Evolutionary conservation across 1,140 invertebrate species (phyloP).

Genomic region (Sarcophaga bullata): DNA sequence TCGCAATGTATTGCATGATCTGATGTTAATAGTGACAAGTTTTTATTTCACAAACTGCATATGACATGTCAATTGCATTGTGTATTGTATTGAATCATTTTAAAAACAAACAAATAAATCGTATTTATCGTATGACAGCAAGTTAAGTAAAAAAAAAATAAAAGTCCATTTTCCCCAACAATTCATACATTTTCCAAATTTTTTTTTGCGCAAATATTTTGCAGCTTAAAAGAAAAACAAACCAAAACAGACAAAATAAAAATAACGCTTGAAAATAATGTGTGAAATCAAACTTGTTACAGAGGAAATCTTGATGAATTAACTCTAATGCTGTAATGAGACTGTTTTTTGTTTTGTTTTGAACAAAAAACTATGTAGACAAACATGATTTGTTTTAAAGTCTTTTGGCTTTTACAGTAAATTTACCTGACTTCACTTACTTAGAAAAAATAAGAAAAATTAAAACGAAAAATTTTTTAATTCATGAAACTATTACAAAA

Average conservation of each 20-base stretch:
- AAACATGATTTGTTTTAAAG: constrained; percentile 1
- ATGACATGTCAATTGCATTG: background rate
- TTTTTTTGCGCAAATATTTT: no score
- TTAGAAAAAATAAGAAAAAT: no score
- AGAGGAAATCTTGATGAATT: constrained; percentile 24
- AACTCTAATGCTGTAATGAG: background rate
- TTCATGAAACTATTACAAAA: background rate
- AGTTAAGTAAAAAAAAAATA: background rate
- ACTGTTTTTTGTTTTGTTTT: no score
- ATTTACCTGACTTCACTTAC: background rate
- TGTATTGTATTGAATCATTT: background rate
- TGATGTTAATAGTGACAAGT: no score
- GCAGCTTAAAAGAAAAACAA: no score
- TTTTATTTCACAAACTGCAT: background rate
- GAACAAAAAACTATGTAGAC: background rate
- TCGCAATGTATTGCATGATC: no score
- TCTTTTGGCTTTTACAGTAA: background rate
- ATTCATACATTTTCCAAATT: background rate
- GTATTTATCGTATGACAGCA: background rate
- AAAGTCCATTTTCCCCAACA: background rate
- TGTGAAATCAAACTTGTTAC: constrained; percentile 17
- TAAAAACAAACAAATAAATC: no score
- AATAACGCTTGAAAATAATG: background rate
- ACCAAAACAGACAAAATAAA: background rate
- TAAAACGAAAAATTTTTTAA: no score